Evolutionary conservation across 1,140 invertebrate genomes (phyloP).

Genomic region (Portunus trituberculatus): DNA sequence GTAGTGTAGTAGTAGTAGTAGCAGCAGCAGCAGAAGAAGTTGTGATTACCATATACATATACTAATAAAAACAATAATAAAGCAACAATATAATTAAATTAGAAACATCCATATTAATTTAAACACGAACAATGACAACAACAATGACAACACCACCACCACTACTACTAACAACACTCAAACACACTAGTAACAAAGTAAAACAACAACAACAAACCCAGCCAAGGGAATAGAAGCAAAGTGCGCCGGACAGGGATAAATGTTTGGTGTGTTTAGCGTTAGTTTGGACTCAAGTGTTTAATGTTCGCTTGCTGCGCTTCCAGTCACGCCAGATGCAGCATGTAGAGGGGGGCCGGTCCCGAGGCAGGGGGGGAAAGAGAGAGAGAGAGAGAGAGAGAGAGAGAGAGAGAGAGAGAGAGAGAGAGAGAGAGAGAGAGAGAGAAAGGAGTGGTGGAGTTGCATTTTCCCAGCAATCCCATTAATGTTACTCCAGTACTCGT

Average conservation of each 20-base stretch:
- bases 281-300: not conserved
- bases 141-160: not conserved
- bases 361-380: not conserved
- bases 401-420: no score
- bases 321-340: not conserved
- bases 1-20: not conserved
- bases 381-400: constrained; percentile 21
- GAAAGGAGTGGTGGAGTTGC: no score
- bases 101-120: not conserved
- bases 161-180: not conserved
- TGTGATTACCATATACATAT: no score
- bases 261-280: not conserved
- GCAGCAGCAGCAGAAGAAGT: no score
- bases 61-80: not conserved
- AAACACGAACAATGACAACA: not conserved
- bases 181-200: not conserved
- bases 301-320: no score
- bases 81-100: not conserved
- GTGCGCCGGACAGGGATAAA: not conserved
- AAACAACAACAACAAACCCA: not conserved
- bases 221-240: not conserved
- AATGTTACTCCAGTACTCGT: no score
- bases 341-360: not conserved
- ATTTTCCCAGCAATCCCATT: not conserved
- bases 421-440: no score